These are phyloP conservation scores for Ictidomys tridecemlineatus DNA, from an alignment of 2,113 vertebrate species.

Conservation along the genomic window DNA sequence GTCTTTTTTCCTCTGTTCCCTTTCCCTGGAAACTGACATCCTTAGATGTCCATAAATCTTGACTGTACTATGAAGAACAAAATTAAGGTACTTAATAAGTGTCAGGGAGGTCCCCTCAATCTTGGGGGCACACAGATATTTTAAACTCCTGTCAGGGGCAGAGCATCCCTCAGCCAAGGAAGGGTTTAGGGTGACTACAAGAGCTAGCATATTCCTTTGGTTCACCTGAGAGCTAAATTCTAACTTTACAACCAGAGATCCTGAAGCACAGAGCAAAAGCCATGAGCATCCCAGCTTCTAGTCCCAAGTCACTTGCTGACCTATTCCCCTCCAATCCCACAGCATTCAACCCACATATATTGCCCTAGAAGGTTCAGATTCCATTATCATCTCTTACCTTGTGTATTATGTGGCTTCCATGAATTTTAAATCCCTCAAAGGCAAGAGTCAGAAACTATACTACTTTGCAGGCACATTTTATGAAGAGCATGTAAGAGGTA, in stretches of 20 bases:
- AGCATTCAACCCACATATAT: neutral
- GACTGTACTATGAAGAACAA: neutral
- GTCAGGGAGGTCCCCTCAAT: neutral
- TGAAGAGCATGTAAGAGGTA: neutral
- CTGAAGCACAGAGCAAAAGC: neutral
- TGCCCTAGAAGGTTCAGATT: neutral
- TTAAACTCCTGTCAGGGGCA: neutral
- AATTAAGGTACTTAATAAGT: neutral
- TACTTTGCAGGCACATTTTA: neutral
- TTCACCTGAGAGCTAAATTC: neutral
- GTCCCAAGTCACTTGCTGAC: neutral
- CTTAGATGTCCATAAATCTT: neutral
- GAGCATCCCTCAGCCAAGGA: neutral
- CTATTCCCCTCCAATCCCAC: neutral
- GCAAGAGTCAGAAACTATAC: neutral
- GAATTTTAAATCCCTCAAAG: conserved; percentile 32
- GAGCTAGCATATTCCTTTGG: neutral
- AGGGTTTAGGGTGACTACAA: neutral
- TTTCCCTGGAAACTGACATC: neutral
- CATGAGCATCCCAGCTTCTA: neutral
- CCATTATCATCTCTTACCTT: neutral
- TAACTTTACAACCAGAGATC: neutral
- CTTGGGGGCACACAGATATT: neutral
- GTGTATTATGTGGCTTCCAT: neutral
- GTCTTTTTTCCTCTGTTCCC: neutral